phyloP scores from a whole-genome alignment of 2,888 invertebrate species.

The Xestia rhomboidea region DNA sequence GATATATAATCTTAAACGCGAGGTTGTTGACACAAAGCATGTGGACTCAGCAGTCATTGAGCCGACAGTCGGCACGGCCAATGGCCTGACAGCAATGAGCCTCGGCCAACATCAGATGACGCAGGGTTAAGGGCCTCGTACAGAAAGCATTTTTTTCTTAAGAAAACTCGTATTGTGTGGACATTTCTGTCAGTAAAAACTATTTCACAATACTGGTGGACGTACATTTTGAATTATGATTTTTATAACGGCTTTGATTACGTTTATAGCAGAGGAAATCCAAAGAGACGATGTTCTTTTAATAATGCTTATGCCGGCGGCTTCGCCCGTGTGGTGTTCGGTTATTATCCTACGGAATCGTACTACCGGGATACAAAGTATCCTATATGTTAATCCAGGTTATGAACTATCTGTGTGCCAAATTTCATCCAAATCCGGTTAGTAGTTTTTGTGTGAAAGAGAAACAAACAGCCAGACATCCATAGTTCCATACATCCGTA shows the following conservation, averaged over 20 bases:
- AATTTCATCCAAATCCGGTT: too few relatives aligned
- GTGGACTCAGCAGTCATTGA: neutral
- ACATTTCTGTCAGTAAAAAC: neutral
- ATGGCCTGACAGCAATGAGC: slow-evolving; percentile 19
- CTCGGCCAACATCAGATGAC: slow-evolving; percentile 28
- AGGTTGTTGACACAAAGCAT: slow-evolving; percentile 24
- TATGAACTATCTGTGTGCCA: too few relatives aligned
- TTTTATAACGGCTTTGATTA: neutral
- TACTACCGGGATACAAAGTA: too few relatives aligned
- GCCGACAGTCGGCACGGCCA: slow-evolving; percentile 25
- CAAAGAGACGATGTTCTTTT: neutral
- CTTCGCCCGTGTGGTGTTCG: too few relatives aligned
- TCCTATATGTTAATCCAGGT: too few relatives aligned
- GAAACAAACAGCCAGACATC: too few relatives aligned
- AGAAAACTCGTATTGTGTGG: neutral
- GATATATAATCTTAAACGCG: slow-evolving; percentile 15
- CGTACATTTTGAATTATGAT: neutral
- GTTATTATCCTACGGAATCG: too few relatives aligned
- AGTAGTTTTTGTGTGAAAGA: too few relatives aligned
- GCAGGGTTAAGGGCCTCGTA: slow-evolving; percentile 20
- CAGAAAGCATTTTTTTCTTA: neutral
- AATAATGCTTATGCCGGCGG: too few relatives aligned
- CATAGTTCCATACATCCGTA: too few relatives aligned
- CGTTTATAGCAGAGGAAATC: neutral
- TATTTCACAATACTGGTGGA: neutral